phyloP scores from a whole-genome alignment of 2,797 vertebrate genomes.

The Typhlichthys eigenmanni region DNA sequence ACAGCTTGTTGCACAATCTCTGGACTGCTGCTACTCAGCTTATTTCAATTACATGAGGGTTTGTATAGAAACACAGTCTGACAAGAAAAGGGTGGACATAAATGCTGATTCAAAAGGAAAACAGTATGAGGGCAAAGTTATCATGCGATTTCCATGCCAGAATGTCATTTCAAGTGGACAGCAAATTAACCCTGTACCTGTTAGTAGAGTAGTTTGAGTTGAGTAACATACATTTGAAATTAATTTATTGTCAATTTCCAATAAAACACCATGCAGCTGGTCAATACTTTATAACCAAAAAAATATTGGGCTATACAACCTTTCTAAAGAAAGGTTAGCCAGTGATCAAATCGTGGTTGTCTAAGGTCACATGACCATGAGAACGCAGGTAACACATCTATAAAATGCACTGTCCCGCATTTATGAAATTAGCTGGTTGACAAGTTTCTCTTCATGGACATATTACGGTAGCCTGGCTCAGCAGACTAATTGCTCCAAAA shows the following conservation, averaged over 20 bases:
- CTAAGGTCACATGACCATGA: constrained; percentile 31
- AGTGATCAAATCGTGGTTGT: constrained; percentile 26
- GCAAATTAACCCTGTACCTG: background rate
- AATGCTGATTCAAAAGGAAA: constrained; percentile 40
- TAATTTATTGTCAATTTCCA: background rate
- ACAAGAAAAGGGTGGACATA: constrained; percentile 36
- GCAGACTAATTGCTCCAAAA: too few relatives aligned
- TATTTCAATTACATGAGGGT: constrained; percentile 7
- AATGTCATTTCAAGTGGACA: background rate
- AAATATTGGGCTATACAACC: background rate
- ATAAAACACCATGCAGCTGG: background rate
- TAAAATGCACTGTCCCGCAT: background rate
- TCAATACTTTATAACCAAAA: background rate
- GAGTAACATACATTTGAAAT: too few relatives aligned
- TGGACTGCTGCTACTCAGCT: constrained; percentile 23
- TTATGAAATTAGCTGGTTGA: constrained; percentile 5
- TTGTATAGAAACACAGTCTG: constrained; percentile 22
- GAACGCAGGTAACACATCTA: constrained; percentile 18
- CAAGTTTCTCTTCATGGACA: too few relatives aligned
- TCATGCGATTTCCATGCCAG: background rate
- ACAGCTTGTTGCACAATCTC: constrained; percentile 11
- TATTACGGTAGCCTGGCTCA: too few relatives aligned
- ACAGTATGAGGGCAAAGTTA: constrained; percentile 23
- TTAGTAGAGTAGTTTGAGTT: background rate
- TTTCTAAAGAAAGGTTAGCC: constrained; percentile 36